These are phyloP conservation scores for Altica lythri DNA, from an alignment of 2,888 invertebrate genomes.

Conservation along the genomic window DNA sequence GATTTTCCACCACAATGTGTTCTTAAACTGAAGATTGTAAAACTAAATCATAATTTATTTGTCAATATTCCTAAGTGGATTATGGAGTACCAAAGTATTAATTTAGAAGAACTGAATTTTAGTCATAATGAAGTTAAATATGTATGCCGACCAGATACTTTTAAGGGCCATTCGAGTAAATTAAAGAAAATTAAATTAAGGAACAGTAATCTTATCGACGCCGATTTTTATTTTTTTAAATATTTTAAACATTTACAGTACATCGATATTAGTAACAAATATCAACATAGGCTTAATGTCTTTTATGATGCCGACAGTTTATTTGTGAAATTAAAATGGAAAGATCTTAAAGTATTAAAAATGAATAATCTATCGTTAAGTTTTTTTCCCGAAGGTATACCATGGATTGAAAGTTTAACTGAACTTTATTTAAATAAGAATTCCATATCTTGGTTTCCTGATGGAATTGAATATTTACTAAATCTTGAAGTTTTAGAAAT, in stretches of 20 bases:
- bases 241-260: slow-evolving; percentile 35
- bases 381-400: slow-evolving; percentile 40
- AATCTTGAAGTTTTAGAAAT: slow-evolving; percentile 42
- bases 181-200: slow-evolving; percentile 36
- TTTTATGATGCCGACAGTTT: slow-evolving; percentile 38
- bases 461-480: slow-evolving; percentile 39
- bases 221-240: slow-evolving; percentile 39
- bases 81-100: slow-evolving; percentile 34
- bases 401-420: slow-evolving; percentile 37
- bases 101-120: slow-evolving; percentile 40
- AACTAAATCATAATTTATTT: slow-evolving; percentile 39
- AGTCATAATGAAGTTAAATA: slow-evolving; percentile 41
- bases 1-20: slow-evolving; percentile 41
- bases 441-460: slow-evolving; percentile 41
- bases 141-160: slow-evolving; percentile 34
- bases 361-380: slow-evolving; percentile 36
- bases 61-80: slow-evolving; percentile 42
- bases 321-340: slow-evolving; percentile 41
- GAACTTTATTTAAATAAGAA: slow-evolving; percentile 41
- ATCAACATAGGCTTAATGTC: slow-evolving; percentile 28
- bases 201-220: slow-evolving; percentile 37
- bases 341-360: slow-evolving; percentile 35
- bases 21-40: slow-evolving; percentile 33
- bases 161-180: slow-evolving; percentile 29
- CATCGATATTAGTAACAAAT: slow-evolving; percentile 43